These are phyloP conservation scores for Anneissia japonica DNA, from an alignment of 35 echinoderm and acorn worm species.

Conservation along the genomic window DNA sequence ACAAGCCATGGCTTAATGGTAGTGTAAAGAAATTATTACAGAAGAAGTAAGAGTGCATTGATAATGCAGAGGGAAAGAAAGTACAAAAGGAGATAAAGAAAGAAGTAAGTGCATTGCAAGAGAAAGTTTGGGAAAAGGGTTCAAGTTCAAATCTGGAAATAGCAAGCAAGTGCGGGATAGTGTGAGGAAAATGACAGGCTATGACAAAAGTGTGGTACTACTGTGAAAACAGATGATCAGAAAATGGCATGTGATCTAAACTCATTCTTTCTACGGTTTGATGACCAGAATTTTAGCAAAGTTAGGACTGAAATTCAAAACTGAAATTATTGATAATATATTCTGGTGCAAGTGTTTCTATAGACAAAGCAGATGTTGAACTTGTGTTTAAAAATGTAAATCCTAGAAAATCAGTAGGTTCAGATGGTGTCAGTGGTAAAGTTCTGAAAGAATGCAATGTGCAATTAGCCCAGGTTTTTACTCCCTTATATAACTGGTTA, in stretches of 20 bases:
- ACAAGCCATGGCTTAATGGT: background rate
- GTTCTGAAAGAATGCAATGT: background rate
- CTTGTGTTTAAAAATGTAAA: conserved; percentile 1
- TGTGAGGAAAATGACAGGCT: background rate
- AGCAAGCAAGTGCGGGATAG: background rate
- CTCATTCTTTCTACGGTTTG: background rate
- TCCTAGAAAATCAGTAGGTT: conserved; percentile 21
- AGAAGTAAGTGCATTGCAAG: background rate
- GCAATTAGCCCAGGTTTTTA: conserved; percentile 5
- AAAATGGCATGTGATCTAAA: background rate
- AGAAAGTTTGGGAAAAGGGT: background rate
- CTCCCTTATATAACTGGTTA: conserved; percentile 12
- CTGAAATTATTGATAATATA: background rate
- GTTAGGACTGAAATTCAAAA: background rate
- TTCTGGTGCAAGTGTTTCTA: background rate
- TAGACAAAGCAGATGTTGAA: background rate
- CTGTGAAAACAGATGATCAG: background rate
- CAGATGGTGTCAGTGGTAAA: conserved; percentile 17
- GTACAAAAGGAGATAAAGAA: too few species aligned
- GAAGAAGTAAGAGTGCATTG: background rate
- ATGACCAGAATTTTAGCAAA: background rate
- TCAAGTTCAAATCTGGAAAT: background rate
- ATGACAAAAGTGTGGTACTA: background rate
- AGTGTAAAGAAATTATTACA: background rate
- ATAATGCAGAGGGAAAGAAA: background rate